Percentiles rank a stretch among this genome's conserved stretches.
Conservation (phyloP, 23 tunicate species). For the Trididemnum miniatum region DNA sequence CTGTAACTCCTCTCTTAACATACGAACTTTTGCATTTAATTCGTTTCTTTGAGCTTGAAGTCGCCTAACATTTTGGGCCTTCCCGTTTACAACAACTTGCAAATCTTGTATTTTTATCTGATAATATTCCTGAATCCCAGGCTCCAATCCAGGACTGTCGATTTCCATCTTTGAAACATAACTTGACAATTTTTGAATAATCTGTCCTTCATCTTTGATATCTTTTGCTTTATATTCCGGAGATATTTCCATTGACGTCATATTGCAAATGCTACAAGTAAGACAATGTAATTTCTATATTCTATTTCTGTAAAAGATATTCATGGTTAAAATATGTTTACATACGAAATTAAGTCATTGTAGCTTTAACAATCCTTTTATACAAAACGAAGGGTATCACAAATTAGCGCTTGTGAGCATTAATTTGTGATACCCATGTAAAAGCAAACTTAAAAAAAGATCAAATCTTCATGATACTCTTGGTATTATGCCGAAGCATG, state of each 20-base stretch:
- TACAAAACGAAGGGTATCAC: too few species aligned
- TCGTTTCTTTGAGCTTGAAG: slow-evolving; percentile 96
- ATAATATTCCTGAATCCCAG: slow-evolving; percentile 89
- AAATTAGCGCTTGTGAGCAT: too few species aligned
- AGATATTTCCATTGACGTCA: neutral
- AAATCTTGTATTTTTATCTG: slow-evolving; percentile 81
- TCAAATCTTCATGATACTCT: too few species aligned
- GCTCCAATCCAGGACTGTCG: slow-evolving; percentile 65
- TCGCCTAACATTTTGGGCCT: slow-evolving; percentile 87
- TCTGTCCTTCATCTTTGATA: neutral
- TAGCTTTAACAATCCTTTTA: too few species aligned
- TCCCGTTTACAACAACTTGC: slow-evolving; percentile 74
- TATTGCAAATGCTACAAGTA: neutral
- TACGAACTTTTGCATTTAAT: slow-evolving; percentile 82
- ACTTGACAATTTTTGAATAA: slow-evolving; percentile 60
- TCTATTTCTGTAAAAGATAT: too few species aligned
- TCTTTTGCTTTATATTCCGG: neutral
- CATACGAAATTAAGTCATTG: too few species aligned
- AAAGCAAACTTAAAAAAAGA: too few species aligned
- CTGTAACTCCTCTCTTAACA: slow-evolving; percentile 91
- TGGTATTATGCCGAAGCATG: too few species aligned
- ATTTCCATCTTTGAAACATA: slow-evolving; percentile 79
- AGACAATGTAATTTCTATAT: too few species aligned
- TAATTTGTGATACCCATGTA: too few species aligned
- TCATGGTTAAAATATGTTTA: too few species aligned